Conservation (phyloP, 2,888 invertebrate species). For the Oasisia sp. region DNA sequence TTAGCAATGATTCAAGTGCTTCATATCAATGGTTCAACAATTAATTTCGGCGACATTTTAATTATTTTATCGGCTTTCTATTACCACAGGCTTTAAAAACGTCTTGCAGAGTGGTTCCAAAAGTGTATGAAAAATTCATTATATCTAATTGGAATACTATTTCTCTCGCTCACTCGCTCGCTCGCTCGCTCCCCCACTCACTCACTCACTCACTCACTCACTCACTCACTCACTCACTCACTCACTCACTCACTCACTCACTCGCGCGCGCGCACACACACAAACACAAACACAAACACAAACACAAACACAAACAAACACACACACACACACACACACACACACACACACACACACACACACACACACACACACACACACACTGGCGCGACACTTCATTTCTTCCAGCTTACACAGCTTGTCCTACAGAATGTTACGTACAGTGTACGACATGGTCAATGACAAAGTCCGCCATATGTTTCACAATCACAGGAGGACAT, state of each 20-base stretch:
- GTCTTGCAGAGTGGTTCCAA: neutral
- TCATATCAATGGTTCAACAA: too few species aligned
- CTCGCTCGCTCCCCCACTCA: slow-evolving; percentile 18
- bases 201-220: slow-evolving; percentile 28
- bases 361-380: slow-evolving; percentile 26
- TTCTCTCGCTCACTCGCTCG: slow-evolving; percentile 23
- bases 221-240: slow-evolving; percentile 30
- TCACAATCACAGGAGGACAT: too few species aligned
- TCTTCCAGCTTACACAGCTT: too few species aligned
- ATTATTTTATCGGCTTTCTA: too few species aligned
- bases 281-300: slow-evolving; percentile 25
- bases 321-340: slow-evolving; percentile 27
- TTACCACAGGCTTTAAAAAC: too few species aligned
- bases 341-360: slow-evolving; percentile 27
- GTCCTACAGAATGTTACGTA: too few species aligned
- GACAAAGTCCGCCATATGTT: too few species aligned
- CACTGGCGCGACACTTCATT: neutral
- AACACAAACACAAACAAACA: too few species aligned
- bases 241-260: slow-evolving; percentile 29
- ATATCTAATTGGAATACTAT: neutral
- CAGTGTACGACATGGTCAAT: too few species aligned
- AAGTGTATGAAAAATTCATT: neutral
- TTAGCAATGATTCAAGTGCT: too few species aligned
- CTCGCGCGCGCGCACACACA: slow-evolving; percentile 24
- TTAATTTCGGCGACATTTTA: too few species aligned